Evolutionary conservation across 2,797 vertebrate genomes (phyloP).

Genomic region (Paramormyrops hopkinsi): DNA sequence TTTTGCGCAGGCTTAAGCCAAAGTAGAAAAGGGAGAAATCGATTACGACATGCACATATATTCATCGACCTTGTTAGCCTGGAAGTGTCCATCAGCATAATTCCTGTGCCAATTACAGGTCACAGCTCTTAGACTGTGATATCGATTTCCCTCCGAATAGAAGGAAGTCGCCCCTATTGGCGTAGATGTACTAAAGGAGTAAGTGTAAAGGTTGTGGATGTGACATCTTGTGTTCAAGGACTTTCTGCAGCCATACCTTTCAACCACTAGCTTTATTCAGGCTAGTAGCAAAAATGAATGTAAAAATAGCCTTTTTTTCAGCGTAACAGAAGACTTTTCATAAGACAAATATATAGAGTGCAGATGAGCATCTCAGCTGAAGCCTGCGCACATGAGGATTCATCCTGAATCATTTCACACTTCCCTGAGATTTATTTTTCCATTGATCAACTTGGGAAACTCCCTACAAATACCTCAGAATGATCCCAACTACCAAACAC

Average conservation of each 20-base stretch:
- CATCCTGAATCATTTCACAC: background rate
- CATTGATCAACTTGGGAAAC: background rate
- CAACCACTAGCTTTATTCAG: background rate
- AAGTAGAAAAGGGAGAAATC: background rate
- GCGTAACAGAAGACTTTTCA: background rate
- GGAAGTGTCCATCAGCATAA: constrained; percentile 6
- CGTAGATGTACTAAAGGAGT: background rate
- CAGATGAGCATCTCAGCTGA: background rate
- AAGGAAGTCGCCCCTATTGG: background rate
- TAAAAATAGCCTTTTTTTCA: background rate
- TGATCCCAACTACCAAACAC: background rate
- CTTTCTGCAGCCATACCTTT: background rate
- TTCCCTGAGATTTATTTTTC: background rate
- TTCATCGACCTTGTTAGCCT: background rate
- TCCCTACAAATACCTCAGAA: background rate
- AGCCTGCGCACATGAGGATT: background rate
- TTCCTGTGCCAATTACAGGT: constrained; percentile 1
- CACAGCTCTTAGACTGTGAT: background rate
- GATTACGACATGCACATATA: background rate
- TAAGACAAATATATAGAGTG: background rate
- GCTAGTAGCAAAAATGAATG: background rate
- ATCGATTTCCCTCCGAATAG: background rate
- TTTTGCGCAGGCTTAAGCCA: constrained; percentile 6
- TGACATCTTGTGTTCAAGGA: background rate
- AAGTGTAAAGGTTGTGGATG: background rate